These are phyloP conservation scores for Coranthus polyacanthus DNA, from an alignment of 2,797 vertebrate species.

Conservation along the genomic window DNA sequence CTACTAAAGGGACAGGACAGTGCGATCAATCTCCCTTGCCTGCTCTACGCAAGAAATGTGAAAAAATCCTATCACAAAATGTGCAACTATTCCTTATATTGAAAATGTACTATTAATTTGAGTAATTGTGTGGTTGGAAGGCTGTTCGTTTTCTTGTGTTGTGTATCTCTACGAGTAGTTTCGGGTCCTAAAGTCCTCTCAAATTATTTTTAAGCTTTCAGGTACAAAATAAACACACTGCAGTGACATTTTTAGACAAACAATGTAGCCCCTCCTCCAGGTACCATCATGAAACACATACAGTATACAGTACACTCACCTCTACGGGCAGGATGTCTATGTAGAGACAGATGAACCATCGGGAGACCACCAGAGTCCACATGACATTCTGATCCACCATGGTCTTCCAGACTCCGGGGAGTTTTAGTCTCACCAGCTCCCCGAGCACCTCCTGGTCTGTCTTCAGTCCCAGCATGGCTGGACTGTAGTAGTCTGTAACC, in stretches of 20 bases:
- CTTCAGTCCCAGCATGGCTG: conserved; percentile 94
- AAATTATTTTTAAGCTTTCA: not conserved
- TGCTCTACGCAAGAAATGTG: too few species aligned
- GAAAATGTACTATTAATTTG: too few species aligned
- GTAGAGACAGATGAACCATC: conserved; percentile 98
- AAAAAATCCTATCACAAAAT: too few species aligned
- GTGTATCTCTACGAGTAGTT: too few species aligned
- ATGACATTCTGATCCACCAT: conserved; percentile 91
- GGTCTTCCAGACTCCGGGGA: conserved; percentile 89
- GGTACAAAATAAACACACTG: not conserved
- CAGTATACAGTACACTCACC: too few species aligned
- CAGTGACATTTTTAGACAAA: not conserved
- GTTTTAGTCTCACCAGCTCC: conserved; percentile 91
- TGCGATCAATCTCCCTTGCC: too few species aligned
- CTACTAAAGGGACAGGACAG: too few species aligned
- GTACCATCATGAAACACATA: not conserved
- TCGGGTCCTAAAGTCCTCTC: not conserved
- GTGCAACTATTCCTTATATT: too few species aligned
- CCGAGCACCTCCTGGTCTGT: conserved; percentile 95
- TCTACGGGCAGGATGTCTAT: conserved; percentile 95
- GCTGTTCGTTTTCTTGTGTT: too few species aligned
- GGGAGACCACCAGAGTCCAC: conserved; percentile 95
- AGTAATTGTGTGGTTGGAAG: too few species aligned
- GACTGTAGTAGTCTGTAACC: conserved; percentile 92
- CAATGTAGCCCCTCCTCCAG: not conserved